These are phyloP conservation scores for Gerris buenoi DNA, from an alignment of 1,140 invertebrate species.

Conservation along the genomic window DNA sequence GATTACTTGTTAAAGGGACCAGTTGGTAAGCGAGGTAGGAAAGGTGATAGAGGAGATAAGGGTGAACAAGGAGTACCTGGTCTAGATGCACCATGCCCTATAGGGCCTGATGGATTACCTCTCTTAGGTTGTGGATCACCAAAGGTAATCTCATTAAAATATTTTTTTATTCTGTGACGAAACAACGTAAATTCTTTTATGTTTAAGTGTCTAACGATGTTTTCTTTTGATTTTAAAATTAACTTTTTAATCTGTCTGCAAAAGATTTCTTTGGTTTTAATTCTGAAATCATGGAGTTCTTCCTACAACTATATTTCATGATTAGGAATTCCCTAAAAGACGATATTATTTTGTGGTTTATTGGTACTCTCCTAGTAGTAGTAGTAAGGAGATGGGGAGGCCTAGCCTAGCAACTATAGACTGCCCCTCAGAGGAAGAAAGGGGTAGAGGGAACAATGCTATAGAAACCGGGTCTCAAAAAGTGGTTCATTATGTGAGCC, in stretches of 20 bases:
- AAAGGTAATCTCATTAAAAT: slow-evolving; percentile 44
- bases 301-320: too few species aligned
- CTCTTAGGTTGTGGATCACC: slow-evolving; percentile 81
- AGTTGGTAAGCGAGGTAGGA: slow-evolving; percentile 71
- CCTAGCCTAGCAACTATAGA: too few species aligned
- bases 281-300: too few species aligned
- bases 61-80: slow-evolving; percentile 92
- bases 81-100: slow-evolving; percentile 88
- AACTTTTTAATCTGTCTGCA: not conserved
- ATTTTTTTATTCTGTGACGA: not conserved
- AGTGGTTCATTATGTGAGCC: too few species aligned
- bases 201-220: not conserved
- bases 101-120: slow-evolving; percentile 83
- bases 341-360: too few species aligned
- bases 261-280: not conserved
- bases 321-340: too few species aligned
- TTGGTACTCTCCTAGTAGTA: too few species aligned
- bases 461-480: too few species aligned
- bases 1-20: too few species aligned
- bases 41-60: slow-evolving; percentile 79
- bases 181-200: not conserved
- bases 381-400: too few species aligned
- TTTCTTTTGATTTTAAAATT: not conserved
- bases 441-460: too few species aligned
- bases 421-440: too few species aligned